These are phyloP conservation scores for Odontomyia ornata DNA, from an alignment of 2,888 invertebrate genomes.

Conservation along the genomic window DNA sequence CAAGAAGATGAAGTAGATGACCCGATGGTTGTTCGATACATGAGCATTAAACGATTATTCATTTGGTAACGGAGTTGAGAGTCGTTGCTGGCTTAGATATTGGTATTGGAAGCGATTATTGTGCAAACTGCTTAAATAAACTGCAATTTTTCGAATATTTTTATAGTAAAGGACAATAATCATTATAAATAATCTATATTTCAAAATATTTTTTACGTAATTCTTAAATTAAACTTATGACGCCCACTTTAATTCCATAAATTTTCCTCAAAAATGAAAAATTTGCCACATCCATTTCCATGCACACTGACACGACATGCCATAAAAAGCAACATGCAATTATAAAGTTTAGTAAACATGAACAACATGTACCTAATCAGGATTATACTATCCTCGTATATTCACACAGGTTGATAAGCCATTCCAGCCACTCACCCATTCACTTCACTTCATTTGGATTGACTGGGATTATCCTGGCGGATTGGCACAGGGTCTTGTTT, in stretches of 20 bases:
- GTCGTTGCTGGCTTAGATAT: slow-evolving; percentile 38
- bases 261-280: too few relatives aligned
- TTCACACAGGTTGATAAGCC: background rate
- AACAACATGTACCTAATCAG: background rate
- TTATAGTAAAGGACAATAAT: too few relatives aligned
- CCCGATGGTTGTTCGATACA: slow-evolving; percentile 8
- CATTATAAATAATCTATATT: too few relatives aligned
- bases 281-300: too few relatives aligned
- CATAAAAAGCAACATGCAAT: slow-evolving; percentile 43
- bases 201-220: too few relatives aligned
- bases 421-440: background rate
- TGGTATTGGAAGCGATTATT: background rate
- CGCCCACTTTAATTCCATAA: too few relatives aligned
- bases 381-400: background rate
- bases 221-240: too few relatives aligned
- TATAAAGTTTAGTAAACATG: slow-evolving; percentile 48
- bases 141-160: too few relatives aligned
- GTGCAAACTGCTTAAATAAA: too few relatives aligned
- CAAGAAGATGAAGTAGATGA: background rate
- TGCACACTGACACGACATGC: too few relatives aligned
- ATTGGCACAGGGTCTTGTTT: slow-evolving; percentile 21
- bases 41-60: slow-evolving; percentile 48
- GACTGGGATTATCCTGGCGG: slow-evolving; percentile 26
- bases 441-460: background rate
- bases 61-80: slow-evolving; percentile 45